phyloP scores from a whole-genome alignment of 2,113 vertebrate genomes.

The Hypomesus transpacificus region DNA sequence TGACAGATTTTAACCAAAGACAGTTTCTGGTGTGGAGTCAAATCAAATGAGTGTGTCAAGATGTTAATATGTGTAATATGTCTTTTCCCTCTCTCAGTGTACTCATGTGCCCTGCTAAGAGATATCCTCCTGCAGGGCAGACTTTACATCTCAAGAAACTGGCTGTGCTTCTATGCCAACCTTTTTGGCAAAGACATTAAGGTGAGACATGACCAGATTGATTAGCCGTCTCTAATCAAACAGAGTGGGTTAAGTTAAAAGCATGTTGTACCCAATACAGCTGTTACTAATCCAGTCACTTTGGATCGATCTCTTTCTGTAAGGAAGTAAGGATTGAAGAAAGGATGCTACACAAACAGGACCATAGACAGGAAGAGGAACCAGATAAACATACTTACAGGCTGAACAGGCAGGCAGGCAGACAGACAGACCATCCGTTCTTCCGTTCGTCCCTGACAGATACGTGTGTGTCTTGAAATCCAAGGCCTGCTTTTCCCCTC shows the following conservation, averaged over 20 bases:
- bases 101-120: constrained; percentile 91
- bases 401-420: constrained; percentile 5
- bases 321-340: too few relatives aligned
- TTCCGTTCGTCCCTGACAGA: background rate
- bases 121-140: constrained; percentile 93
- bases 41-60: too few relatives aligned
- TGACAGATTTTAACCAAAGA: too few relatives aligned
- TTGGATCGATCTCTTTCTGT: too few relatives aligned
- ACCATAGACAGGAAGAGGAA: too few relatives aligned
- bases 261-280: too few relatives aligned
- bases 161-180: constrained; percentile 96
- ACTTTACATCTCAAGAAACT: constrained; percentile 95
- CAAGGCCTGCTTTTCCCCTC: background rate
- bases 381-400: too few relatives aligned
- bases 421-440: background rate
- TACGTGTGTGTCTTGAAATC: background rate
- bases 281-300: too few relatives aligned
- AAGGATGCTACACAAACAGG: too few relatives aligned
- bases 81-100: constrained; percentile 71
- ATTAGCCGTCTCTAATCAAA: too few relatives aligned
- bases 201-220: constrained; percentile 64
- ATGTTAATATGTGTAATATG: background rate
- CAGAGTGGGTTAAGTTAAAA: too few relatives aligned
- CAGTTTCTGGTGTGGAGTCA: too few relatives aligned
- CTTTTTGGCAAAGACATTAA: constrained; percentile 97